Evolutionary conservation across 2,797 vertebrate genomes (phyloP).

Genomic region (Pterois miles): DNA sequence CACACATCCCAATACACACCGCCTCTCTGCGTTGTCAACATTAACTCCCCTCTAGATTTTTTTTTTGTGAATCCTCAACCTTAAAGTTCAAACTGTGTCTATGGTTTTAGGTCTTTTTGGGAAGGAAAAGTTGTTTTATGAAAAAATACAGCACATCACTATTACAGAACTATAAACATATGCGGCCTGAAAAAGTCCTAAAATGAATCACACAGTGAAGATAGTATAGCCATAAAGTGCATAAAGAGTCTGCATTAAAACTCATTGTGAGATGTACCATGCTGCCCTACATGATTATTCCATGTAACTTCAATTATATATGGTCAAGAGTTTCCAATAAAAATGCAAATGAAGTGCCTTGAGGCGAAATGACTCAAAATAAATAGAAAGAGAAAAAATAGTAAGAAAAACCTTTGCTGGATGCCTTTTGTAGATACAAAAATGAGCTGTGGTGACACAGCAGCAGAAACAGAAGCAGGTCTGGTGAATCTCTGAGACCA

Average conservation of each 20-base stretch:
- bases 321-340: conserved; percentile 64
- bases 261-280: conserved; percentile 20
- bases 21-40: no score
- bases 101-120: background rate
- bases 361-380: conserved; percentile 54
- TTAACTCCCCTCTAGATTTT: no score
- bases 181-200: background rate
- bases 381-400: conserved; percentile 14
- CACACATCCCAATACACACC: no score
- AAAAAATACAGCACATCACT: background rate
- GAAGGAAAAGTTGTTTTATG: background rate
- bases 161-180: background rate
- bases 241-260: conserved; percentile 3
- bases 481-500: conserved; percentile 35
- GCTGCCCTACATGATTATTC: conserved; percentile 42
- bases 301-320: conserved; percentile 56
- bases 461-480: conserved; percentile 4
- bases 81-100: no score
- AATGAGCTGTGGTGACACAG: conserved; percentile 4
- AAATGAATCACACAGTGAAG: background rate
- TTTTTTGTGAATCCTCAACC: no score
- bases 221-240: background rate
- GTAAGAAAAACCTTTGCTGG: conserved; percentile 4
- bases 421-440: background rate
- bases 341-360: conserved; percentile 61